phyloP scores from a whole-genome alignment of 1,140 invertebrate species.

The Caenorhabditis brenneri region DNA sequence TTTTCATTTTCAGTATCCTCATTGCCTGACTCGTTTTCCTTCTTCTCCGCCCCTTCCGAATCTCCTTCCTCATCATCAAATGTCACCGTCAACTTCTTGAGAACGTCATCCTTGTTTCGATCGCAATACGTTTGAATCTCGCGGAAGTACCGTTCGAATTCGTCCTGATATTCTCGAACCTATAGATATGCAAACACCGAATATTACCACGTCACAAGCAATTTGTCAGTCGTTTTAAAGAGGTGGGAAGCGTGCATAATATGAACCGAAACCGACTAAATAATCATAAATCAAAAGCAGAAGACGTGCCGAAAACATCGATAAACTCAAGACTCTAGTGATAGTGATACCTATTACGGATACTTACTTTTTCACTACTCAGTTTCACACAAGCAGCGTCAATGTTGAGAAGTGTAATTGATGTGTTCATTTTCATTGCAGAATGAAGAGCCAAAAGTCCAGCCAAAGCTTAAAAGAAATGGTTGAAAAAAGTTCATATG shows the following conservation, averaged over 20 bases:
- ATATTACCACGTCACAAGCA: conserved; percentile 46
- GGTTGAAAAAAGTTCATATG: background rate
- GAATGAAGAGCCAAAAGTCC: conserved; percentile 59
- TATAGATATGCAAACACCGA: conserved; percentile 32
- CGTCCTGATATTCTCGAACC: conserved; percentile 54
- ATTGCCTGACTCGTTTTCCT: background rate
- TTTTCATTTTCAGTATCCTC: conserved; percentile 7
- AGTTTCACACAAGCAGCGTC: conserved; percentile 40
- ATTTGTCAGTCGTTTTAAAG: conserved; percentile 12
- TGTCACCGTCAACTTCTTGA: conserved; percentile 38
- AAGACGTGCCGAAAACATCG: conserved; percentile 26
- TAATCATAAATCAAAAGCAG: conserved; percentile 43
- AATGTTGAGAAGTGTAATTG: conserved; percentile 56
- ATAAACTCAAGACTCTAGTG: conserved; percentile 14
- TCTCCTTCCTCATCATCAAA: background rate
- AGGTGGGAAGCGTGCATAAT: conserved; percentile 28
- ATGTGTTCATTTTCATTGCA: conserved; percentile 58
- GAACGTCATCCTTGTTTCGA: conserved; percentile 50
- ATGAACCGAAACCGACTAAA: conserved; percentile 8
- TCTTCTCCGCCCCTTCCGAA: background rate
- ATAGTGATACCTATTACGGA: background rate
- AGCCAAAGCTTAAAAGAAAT: conserved; percentile 21
- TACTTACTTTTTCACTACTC: conserved; percentile 44
- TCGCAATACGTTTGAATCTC: conserved; percentile 56
- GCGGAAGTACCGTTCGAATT: conserved; percentile 55